Evolutionary conservation across 2,797 vertebrate species (phyloP), one percentile per base, ranked within the genome.

Genomic region (Mus minutoides): DNA sequence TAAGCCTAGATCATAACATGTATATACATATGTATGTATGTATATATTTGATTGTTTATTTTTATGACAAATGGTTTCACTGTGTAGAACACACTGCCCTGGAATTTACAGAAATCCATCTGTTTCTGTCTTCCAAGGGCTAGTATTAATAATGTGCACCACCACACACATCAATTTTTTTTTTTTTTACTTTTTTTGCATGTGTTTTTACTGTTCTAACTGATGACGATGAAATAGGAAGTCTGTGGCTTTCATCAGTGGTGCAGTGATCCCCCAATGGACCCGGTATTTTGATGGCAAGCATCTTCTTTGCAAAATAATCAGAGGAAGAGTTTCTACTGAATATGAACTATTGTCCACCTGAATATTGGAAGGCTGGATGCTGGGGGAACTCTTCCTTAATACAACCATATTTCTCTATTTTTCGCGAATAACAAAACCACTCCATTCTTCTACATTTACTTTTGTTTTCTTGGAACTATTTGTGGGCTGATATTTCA

Each of bases 401-500:
- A 62, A 1, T 11, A 10, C 8, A 17, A 49, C 12, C 34, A 22
- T 2, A 3, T 76, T 77, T 9, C 12, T 83, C 56, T 6, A 2
- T 58, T 21, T 76, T 17, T 60, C 21, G 49, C 9, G 82, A 49
- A 83, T 24, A 94, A 94, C 12, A 71, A 82, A 56, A 40, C 1
- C 31, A 24, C 19, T 16, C 6, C 8, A 26, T 54, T 77, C 4
- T 90, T 94, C 21, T 92, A 34, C 64, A 62, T 77, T 2, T 43
- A 95, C 90, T 89, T 91, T 96, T 62, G 10, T 92, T 94, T 97
- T 40, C 79, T 77, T 73, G 80, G 16, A 85, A 2, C 14, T 95
- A 29, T 75, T 79, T 97, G 85, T 92, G 16, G 75, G 4, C 40
- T 60, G 89, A 95, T 96, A 82, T 97, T 91, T 96, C 19, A 79